These are phyloP conservation scores for Opisthograptis luteolata DNA, from an alignment of 2,888 invertebrate species.

Conservation along the genomic window DNA sequence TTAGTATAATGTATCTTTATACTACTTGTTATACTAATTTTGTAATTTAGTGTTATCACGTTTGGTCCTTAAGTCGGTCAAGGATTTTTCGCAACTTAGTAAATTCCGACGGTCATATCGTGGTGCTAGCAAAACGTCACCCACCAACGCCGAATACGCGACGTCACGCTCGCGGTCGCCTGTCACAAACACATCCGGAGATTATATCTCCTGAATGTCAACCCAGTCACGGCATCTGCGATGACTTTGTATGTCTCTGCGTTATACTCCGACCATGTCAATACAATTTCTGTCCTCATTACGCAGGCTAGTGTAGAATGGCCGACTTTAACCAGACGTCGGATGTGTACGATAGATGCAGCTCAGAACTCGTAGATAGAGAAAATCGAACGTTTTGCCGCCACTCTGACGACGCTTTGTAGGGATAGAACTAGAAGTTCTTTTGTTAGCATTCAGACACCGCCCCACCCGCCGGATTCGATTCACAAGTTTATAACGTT, in stretches of 20 bases:
- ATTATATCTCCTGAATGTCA: neutral
- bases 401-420: conserved; percentile 21
- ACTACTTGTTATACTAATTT: too few species aligned
- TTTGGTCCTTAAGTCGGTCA: conserved; percentile 3
- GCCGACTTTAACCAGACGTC: conserved; percentile 20
- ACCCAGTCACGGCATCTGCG: conserved; percentile 7
- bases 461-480: neutral
- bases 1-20: too few species aligned
- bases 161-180: conserved; percentile 3
- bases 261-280: neutral
- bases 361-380: conserved; percentile 30
- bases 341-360: conserved; percentile 37
- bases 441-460: conserved; percentile 39
- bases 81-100: conserved; percentile 8
- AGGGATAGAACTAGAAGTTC: conserved; percentile 41
- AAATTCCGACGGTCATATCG: conserved; percentile 6
- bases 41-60: neutral
- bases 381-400: conserved; percentile 20
- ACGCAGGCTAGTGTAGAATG: conserved; percentile 2
- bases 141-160: neutral
- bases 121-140: neutral
- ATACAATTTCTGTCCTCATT: neutral
- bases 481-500: neutral
- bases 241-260: neutral
- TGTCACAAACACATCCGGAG: neutral